phyloP scores from a whole-genome alignment of 2,888 invertebrate species.

The Drosophila mayaguana region DNA sequence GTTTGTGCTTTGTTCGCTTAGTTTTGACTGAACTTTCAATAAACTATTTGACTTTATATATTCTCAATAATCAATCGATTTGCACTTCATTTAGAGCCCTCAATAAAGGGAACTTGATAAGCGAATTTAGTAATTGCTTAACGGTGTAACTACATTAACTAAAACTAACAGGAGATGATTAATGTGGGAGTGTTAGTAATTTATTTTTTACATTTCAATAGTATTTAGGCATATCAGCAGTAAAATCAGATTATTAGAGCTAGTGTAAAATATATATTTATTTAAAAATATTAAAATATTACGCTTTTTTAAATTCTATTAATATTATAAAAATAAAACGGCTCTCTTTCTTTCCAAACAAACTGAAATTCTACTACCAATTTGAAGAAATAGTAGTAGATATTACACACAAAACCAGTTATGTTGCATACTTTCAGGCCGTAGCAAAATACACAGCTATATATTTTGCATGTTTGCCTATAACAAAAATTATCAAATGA shows the following conservation, averaged over 20 bases:
- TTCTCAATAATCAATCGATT: not conserved
- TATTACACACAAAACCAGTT: not conserved
- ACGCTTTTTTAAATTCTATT: too few species aligned
- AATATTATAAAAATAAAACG: too few species aligned
- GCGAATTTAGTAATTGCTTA: not conserved
- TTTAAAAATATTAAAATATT: too few species aligned
- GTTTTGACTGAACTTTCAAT: not conserved
- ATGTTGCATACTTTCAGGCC: slow-evolving; percentile 21
- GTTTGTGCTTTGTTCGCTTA: not conserved
- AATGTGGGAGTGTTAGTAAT: not conserved
- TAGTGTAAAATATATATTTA: too few species aligned
- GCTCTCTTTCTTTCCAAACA: not conserved
- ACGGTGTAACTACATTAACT: not conserved
- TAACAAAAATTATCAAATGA: not conserved
- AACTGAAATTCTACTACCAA: not conserved
- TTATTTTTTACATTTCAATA: not conserved
- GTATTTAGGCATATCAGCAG: not conserved
- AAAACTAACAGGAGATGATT: not conserved
- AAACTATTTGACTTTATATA: not conserved
- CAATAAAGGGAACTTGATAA: slow-evolving; percentile 15
- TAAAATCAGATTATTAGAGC: too few species aligned
- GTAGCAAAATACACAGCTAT: not conserved
- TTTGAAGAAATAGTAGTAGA: not conserved
- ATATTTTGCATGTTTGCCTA: not conserved
- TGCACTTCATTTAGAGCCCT: not conserved